Evolutionary conservation across 2,113 vertebrate species (phyloP).

Genomic region (Lycaon pictus): DNA sequence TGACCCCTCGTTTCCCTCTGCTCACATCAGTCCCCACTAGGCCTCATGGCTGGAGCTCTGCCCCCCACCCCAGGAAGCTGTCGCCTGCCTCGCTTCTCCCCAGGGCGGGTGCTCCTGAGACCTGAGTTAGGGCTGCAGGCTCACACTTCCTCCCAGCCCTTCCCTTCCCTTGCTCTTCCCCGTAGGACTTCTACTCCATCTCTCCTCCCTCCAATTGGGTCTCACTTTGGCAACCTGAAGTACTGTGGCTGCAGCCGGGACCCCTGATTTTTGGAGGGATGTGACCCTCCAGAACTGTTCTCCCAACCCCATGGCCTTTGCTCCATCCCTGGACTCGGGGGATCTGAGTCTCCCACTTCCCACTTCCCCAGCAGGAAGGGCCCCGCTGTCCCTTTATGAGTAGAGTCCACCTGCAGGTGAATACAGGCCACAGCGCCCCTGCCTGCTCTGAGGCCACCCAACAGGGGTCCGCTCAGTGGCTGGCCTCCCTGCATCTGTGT

Average conservation of each 20-base stretch:
- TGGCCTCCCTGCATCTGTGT: fast-evolving
- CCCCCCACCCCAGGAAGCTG: background rate
- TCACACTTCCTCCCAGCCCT: fast-evolving
- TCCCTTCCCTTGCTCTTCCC: background rate
- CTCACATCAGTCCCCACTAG: fast-evolving
- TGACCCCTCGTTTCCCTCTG: fast-evolving
- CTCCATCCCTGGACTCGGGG: background rate
- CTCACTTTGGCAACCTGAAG: background rate
- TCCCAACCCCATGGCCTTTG: background rate
- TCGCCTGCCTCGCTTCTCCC: fast-evolving
- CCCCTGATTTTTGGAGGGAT: background rate
- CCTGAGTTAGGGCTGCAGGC: background rate
- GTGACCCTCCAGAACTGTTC: fast-evolving
- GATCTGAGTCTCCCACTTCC: background rate
- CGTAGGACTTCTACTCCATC: fast-evolving
- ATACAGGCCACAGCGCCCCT: background rate
- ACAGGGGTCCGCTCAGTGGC: fast-evolving
- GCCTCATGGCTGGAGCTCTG: fast-evolving
- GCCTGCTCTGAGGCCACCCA: fast-evolving
- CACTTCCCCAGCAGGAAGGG: no score
- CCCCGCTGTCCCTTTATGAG: background rate
- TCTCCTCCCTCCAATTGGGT: background rate
- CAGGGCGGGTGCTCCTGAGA: fast-evolving
- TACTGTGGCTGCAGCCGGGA: background rate
- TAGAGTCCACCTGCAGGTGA: fast-evolving